Evolutionary conservation across 2,888 invertebrate genomes (phyloP), one percentile per base, ranked within the genome.

Genomic region (Diarsia mendica): DNA sequence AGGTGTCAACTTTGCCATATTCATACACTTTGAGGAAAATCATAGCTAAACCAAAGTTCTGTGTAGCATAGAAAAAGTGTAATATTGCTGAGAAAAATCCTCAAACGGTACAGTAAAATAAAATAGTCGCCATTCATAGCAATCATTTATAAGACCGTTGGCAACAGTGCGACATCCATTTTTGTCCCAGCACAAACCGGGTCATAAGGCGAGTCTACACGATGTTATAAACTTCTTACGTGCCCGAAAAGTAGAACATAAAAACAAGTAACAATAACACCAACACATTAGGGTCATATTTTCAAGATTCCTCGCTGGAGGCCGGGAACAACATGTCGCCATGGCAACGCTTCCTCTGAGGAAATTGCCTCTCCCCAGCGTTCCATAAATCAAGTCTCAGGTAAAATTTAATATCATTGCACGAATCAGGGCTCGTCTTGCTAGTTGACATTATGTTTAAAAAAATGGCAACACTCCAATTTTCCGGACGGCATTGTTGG

Each of bases 341-440:
- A 91, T 91, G 88, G 91, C 91, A 90, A 92, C 93, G 89, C 92
- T 93, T 94, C 94, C 94, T 91, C 85, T 79, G 83, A 92, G 94
- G 94, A 95, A 95, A 95, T 95, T 95, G 92, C 94, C 91, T 89
- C 92, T 92, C 92, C 91, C 92, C 88, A 88, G 89, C 89, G 89
- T 89, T 89, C 89, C 92, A 94, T 95, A 95, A 94, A 94, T 95
- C 94, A 94, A 90, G 87, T 90, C 89, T 85, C 92, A 94, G 94
- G 93, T 94, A 92, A 92, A 93, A 92, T 94, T 94, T 94, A 93
- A 94, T 93, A 94, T 92, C 90, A 92, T 91, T 90, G 90, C 90
- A 88, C 86, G 89, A 91, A 90, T 91, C 90, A 89, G 83, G 74
- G 81, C 80, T 80, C 80, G 75, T 82, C 83, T 85, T 80, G 74